These are phyloP conservation scores for Poeciliopsis turrubarensis DNA, from an alignment of 2,113 vertebrate species.

Conservation along the genomic window DNA sequence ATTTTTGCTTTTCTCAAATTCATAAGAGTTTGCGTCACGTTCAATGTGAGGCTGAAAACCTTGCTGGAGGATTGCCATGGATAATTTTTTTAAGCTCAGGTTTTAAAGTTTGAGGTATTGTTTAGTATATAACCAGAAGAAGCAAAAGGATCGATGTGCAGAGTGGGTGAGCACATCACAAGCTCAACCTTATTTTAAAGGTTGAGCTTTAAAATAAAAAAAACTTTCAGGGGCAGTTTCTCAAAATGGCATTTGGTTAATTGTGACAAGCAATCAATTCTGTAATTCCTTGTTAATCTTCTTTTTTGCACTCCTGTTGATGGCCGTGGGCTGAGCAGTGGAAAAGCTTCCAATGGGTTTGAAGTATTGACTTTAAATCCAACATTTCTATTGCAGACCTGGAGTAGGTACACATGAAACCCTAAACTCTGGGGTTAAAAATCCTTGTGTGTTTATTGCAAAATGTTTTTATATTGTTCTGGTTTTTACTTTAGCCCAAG, in stretches of 20 bases:
- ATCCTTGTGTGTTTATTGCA: slow-evolving; percentile 37
- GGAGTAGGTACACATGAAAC: slow-evolving; percentile 32
- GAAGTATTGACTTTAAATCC: slow-evolving; percentile 53
- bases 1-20: slow-evolving; percentile 38
- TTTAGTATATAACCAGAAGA: background rate
- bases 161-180: too few relatives aligned
- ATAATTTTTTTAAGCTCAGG: slow-evolving; percentile 12
- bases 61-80: slow-evolving; percentile 13
- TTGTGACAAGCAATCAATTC: slow-evolving; percentile 66
- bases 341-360: slow-evolving; percentile 46
- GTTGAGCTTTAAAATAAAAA: slow-evolving; percentile 46
- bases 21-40: slow-evolving; percentile 31
- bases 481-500: slow-evolving; percentile 3
- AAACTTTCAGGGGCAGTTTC: slow-evolving; percentile 60
- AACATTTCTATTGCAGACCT: slow-evolving; percentile 38
- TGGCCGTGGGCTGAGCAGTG: slow-evolving; percentile 26
- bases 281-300: slow-evolving; percentile 72
- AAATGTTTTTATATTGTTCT: slow-evolving; percentile 1
- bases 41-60: slow-evolving; percentile 17
- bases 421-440: slow-evolving; percentile 37
- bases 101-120: background rate
- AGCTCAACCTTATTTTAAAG: too few relatives aligned
- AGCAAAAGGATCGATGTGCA: background rate
- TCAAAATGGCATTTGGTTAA: slow-evolving; percentile 50
- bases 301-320: slow-evolving; percentile 58